Percentiles rank a stretch among this genome's conserved stretches.
Evolutionary conservation across 1,140 invertebrate genomes (phyloP).

Genomic region (Hypothenemus hampei): DNA sequence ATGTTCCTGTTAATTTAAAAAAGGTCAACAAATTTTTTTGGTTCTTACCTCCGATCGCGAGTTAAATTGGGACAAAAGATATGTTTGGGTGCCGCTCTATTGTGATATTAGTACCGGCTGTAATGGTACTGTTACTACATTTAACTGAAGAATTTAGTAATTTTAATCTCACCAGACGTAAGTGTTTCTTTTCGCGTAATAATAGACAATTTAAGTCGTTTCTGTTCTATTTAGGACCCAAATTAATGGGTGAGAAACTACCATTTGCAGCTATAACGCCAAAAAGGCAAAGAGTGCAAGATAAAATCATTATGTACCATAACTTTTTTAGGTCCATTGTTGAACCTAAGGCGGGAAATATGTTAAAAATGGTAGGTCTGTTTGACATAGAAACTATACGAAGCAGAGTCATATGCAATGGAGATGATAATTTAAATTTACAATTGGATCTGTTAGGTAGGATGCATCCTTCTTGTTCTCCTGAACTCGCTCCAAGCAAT

Average conservation of each 20-base stretch:
- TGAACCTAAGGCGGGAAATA: conserved; percentile 68
- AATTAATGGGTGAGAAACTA: conserved; percentile 53
- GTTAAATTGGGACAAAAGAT: too few species aligned
- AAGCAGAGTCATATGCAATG: too few species aligned
- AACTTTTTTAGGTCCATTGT: conserved; percentile 74
- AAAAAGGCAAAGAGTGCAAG: conserved; percentile 54
- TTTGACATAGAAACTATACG: too few species aligned
- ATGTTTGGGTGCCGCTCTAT: too few species aligned
- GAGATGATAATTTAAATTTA: too few species aligned
- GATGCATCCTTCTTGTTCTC: background rate
- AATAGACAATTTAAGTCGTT: background rate
- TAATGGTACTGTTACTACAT: background rate
- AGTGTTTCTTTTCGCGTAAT: background rate
- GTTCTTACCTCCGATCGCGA: too few species aligned
- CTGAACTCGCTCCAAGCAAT: background rate
- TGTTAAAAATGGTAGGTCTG: conserved; percentile 69
- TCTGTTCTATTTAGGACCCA: conserved; percentile 31
- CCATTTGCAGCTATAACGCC: conserved; percentile 56
- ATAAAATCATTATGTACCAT: conserved; percentile 70
- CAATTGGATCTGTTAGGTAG: too few species aligned
- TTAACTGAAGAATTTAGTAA: conserved; percentile 6
- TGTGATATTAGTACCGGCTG: background rate
- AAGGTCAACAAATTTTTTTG: too few species aligned
- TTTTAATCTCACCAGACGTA: conserved; percentile 19
- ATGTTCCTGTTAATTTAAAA: too few species aligned